These are phyloP conservation scores for Gerris lacustris DNA, from an alignment of 2,888 invertebrate genomes.

Conservation along the genomic window DNA sequence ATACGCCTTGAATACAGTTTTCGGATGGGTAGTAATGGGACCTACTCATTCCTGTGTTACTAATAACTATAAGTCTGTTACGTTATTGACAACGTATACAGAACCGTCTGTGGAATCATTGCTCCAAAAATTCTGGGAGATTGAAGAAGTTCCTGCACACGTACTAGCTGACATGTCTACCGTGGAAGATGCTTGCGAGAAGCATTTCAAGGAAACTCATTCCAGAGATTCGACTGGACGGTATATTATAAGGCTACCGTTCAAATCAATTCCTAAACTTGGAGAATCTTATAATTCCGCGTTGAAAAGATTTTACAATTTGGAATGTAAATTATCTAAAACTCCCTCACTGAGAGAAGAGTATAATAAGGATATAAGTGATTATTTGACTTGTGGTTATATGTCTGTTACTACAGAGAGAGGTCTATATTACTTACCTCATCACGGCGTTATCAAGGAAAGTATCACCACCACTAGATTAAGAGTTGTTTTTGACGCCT, in stretches of 20 bases:
- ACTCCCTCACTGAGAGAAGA: neutral
- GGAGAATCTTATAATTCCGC: neutral
- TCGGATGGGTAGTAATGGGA: conserved; percentile 13
- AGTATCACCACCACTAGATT: neutral
- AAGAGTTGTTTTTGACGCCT: conserved; percentile 14
- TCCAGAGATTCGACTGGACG: neutral
- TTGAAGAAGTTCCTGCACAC: conserved; percentile 5
- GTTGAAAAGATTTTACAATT: neutral
- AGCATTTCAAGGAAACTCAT: conserved; percentile 13
- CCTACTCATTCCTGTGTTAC: neutral
- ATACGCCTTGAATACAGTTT: neutral
- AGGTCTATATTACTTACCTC: conserved; percentile 10
- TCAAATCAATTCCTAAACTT: neutral
- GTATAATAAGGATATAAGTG: neutral
- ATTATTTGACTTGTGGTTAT: neutral
- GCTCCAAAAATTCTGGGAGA: conserved; percentile 15
- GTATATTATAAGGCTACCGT: conserved; percentile 13
- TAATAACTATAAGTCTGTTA: neutral
- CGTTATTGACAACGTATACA: neutral
- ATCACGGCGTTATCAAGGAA: conserved; percentile 11
- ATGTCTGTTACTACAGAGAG: neutral
- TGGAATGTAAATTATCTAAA: neutral
- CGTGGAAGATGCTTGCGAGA: neutral
- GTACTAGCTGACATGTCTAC: neutral
- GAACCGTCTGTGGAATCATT: neutral